Evolutionary conservation across 2,113 vertebrate species (phyloP).

Genomic region (Clinocottus analis): DNA sequence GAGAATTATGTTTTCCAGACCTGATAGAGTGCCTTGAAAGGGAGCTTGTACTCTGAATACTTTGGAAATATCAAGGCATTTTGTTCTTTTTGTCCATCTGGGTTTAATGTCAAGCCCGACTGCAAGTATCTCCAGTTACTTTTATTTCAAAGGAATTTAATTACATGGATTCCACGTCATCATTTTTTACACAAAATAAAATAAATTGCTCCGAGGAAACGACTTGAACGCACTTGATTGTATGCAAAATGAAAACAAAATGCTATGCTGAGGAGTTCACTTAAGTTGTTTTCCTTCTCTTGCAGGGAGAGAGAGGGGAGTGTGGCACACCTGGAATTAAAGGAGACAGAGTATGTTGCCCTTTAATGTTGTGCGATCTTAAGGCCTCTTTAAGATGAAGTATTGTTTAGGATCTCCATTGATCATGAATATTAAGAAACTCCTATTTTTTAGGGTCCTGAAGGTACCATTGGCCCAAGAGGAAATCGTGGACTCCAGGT

Average conservation of each 20-base stretch:
- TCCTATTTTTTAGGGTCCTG: constrained; percentile 83
- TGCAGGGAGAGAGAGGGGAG: constrained; percentile 91
- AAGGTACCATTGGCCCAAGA: constrained; percentile 85
- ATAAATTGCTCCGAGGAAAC: neutral
- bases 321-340: constrained; percentile 91
- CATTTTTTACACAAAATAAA: neutral
- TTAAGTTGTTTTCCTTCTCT: constrained; percentile 29
- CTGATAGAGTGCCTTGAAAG: constrained; percentile 4
- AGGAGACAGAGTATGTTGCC: constrained; percentile 87
- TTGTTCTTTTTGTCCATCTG: constrained; percentile 9
- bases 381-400: neutral
- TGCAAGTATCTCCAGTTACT: constrained; percentile 4
- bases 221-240: constrained; percentile 13
- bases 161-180: neutral
- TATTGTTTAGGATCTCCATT: neutral
- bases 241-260: neutral
- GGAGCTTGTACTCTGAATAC: neutral
- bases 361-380: neutral
- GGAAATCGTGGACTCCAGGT: constrained; percentile 90
- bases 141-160: neutral
- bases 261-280: neutral
- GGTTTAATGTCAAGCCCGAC: constrained; percentile 24
- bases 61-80: constrained; percentile 9
- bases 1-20: constrained; percentile 28
- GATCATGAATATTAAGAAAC: neutral